These are phyloP conservation scores for Sebastes vulpes DNA, from an alignment of 2,797 vertebrate genomes.

Conservation along the genomic window DNA sequence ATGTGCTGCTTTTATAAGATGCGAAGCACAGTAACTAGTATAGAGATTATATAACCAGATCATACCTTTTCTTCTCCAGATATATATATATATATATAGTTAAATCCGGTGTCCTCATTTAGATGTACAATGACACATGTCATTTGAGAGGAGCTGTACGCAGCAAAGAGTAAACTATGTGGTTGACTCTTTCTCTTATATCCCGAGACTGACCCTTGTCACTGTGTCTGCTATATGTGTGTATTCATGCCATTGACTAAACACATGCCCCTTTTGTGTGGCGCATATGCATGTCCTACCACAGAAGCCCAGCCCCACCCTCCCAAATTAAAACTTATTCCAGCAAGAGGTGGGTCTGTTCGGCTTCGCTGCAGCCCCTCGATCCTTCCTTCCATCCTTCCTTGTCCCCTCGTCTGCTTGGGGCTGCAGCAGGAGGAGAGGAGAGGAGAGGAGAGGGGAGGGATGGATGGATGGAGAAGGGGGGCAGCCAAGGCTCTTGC, in stretches of 20 bases:
- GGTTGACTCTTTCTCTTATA: neutral
- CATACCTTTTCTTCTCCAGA: conserved; percentile 14
- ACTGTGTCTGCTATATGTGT: conserved; percentile 13
- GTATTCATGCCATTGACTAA: conserved; percentile 30
- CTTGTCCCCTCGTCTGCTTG: conserved; percentile 28
- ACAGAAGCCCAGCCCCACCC: conserved; percentile 52
- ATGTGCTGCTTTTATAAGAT: conserved; percentile 50
- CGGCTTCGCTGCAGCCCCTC: conserved; percentile 16
- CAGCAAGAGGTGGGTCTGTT: conserved; percentile 49
- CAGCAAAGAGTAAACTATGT: neutral
- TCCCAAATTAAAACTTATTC: conserved; percentile 67
- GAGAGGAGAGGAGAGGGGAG: neutral
- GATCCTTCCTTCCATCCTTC: conserved; percentile 4
- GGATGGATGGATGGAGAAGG: neutral
- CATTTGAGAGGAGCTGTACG: conserved; percentile 1
- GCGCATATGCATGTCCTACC: conserved; percentile 67
- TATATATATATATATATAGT: neutral
- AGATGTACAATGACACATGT: conserved; percentile 1
- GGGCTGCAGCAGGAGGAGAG: conserved; percentile 26
- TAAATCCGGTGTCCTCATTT: conserved; percentile 10
- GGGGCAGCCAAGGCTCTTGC: conserved; percentile 51
- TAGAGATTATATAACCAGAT: conserved; percentile 23
- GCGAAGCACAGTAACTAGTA: neutral
- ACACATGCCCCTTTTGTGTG: conserved; percentile 74
- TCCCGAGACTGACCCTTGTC: conserved; percentile 32